phyloP scores from a whole-genome alignment of 2,797 vertebrate species.

The Pygocentrus nattereri region DNA sequence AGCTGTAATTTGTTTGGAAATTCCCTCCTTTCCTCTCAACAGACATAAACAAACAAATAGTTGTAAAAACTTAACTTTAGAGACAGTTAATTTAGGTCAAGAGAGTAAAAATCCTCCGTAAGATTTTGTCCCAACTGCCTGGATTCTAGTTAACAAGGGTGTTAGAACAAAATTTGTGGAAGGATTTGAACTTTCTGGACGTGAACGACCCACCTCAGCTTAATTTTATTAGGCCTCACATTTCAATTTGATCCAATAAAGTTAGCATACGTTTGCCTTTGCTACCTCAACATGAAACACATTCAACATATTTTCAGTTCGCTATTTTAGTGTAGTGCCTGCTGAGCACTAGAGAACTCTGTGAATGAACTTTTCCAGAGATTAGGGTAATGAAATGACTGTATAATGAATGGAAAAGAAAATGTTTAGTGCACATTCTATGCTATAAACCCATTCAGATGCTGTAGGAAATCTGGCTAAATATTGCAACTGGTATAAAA shows the following conservation, averaged over 20 bases:
- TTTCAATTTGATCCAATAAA: not conserved
- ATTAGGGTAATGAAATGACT: not conserved
- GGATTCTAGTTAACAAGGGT: too few relatives aligned
- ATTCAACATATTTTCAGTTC: too few relatives aligned
- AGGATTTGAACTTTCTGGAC: too few relatives aligned
- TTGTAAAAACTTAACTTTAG: too few relatives aligned
- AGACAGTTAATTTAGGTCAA: too few relatives aligned
- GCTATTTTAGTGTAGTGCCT: not conserved
- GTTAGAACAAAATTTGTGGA: too few relatives aligned
- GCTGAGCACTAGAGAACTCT: not conserved
- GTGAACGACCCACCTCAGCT: too few relatives aligned
- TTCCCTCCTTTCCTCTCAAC: not conserved
- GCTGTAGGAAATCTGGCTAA: not conserved
- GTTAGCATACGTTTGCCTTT: not conserved
- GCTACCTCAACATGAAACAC: not conserved
- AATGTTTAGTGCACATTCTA: too few relatives aligned
- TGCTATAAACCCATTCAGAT: not conserved
- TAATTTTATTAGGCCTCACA: not conserved
- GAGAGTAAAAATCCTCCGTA: too few relatives aligned
- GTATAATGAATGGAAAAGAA: not conserved
- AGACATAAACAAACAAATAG: not conserved
- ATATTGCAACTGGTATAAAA: not conserved
- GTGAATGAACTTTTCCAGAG: not conserved
- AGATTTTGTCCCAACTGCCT: too few relatives aligned
- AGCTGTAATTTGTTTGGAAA: not conserved